Conservation (phyloP, 1,140 invertebrate genomes). For the Lepidurus couesii region DNA sequence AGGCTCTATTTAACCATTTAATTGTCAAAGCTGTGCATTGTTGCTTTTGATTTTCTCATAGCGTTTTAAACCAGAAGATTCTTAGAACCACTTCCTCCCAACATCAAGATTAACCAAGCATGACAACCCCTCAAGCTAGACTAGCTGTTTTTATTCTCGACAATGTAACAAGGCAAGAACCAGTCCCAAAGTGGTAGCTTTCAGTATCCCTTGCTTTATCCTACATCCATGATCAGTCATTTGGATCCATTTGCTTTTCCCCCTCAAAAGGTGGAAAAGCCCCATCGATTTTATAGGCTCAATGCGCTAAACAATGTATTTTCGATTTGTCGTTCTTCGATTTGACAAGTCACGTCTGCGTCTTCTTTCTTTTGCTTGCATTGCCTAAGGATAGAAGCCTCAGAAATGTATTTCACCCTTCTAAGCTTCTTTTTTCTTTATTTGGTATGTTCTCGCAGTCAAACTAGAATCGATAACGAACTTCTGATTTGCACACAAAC, state of each 20-base stretch:
- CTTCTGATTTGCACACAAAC: not conserved
- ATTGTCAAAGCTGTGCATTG: not conserved
- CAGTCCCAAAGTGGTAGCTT: not conserved
- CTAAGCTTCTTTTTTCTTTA: not conserved
- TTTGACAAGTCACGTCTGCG: constrained; percentile 4
- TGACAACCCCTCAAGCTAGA: no score
- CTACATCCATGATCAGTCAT: constrained; percentile 2
- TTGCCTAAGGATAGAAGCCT: not conserved
- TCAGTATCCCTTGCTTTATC: not conserved
- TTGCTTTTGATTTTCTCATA: not conserved
- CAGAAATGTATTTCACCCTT: not conserved
- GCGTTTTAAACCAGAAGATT: not conserved
- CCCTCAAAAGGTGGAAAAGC: not conserved
- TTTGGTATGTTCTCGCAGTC: not conserved
- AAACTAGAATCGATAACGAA: not conserved
- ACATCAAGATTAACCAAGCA: not conserved
- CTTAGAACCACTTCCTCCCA: not conserved
- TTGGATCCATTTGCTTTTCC: not conserved
- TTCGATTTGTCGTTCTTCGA: not conserved
- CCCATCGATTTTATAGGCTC: not conserved
- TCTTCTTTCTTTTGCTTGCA: not conserved
- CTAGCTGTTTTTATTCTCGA: no score
- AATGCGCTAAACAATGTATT: not conserved
- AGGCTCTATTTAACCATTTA: not conserved
- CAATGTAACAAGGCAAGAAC: no score